These are phyloP conservation scores for Penaeus japonicus DNA, from an alignment of 1,140 invertebrate species.

Conservation along the genomic window DNA sequence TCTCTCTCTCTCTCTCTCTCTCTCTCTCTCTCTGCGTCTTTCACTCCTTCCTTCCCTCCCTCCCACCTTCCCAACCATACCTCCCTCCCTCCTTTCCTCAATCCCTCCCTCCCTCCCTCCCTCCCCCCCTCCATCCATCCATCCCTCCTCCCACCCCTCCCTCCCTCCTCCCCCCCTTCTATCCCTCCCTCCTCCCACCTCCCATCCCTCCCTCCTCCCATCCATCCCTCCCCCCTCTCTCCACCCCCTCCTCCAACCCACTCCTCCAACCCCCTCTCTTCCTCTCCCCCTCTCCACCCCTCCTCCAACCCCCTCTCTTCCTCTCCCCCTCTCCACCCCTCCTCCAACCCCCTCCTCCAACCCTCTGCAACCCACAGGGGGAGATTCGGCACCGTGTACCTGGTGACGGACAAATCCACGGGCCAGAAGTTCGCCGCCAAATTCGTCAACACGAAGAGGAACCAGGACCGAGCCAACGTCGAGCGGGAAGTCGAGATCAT, in stretches of 20 bases:
- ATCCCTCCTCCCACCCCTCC: too few species aligned
- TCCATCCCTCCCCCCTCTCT: neutral
- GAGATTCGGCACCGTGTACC: conserved; percentile 97
- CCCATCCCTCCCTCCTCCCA: too few species aligned
- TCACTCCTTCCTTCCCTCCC: too few species aligned
- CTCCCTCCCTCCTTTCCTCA: too few species aligned
- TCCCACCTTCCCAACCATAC: too few species aligned
- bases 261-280: neutral
- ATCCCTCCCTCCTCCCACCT: too few species aligned
- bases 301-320: neutral
- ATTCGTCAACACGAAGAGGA: conserved; percentile 83
- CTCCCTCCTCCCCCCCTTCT: too few species aligned
- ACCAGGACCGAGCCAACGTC: conserved; percentile 89
- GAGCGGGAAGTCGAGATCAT: conserved; percentile 97
- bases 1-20: too few species aligned
- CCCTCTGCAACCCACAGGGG: conserved; percentile 73
- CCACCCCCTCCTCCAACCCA: neutral
- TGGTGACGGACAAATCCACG: conserved; percentile 84
- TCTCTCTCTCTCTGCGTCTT: too few species aligned
- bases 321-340: neutral
- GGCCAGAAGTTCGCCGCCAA: conserved; percentile 89
- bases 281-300: neutral
- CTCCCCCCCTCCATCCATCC: too few species aligned
- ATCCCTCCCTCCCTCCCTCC: too few species aligned
- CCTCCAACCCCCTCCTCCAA: neutral